Conservation (phyloP, 1,140 invertebrate species). For the Carposina sasakii region DNA sequence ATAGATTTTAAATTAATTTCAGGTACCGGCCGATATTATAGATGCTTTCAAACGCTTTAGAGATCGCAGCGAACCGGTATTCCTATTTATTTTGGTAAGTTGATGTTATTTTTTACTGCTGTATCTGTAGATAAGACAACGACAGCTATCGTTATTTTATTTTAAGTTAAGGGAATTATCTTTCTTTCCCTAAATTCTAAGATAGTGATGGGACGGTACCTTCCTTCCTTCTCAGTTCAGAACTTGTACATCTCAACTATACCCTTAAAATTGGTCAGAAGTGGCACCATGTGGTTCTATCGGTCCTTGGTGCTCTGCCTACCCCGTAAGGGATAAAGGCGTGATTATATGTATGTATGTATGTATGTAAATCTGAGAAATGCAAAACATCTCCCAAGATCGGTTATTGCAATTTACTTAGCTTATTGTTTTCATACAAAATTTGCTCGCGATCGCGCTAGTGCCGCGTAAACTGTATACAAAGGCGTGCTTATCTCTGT, state of each 20-base stretch:
- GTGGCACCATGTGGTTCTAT: neutral
- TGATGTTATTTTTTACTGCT: neutral
- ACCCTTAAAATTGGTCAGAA: neutral
- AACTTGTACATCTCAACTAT: neutral
- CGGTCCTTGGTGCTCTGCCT: too few relatives aligned
- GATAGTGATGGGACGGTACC: neutral
- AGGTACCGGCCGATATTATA: constrained; percentile 49
- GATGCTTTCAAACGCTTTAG: constrained; percentile 35
- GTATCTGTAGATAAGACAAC: neutral
- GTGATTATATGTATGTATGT: too few relatives aligned
- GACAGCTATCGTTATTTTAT: neutral
- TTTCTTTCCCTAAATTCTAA: neutral
- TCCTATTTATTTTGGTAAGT: constrained; percentile 52
- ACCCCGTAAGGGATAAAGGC: too few relatives aligned
- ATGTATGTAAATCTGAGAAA: too few relatives aligned
- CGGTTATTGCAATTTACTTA: too few relatives aligned
- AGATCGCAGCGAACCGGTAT: constrained; percentile 49
- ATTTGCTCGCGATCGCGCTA: too few relatives aligned
- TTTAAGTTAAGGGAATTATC: neutral
- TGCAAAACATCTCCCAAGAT: too few relatives aligned
- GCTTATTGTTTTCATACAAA: too few relatives aligned
- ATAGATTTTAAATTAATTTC: constrained; percentile 8
- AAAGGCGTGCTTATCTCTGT: too few relatives aligned
- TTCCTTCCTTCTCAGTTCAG: neutral
- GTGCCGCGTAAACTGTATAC: too few relatives aligned